These are phyloP conservation scores for Choloepus hoffmanni DNA, from an alignment of 2,113 vertebrate genomes.

Conservation along the genomic window DNA sequence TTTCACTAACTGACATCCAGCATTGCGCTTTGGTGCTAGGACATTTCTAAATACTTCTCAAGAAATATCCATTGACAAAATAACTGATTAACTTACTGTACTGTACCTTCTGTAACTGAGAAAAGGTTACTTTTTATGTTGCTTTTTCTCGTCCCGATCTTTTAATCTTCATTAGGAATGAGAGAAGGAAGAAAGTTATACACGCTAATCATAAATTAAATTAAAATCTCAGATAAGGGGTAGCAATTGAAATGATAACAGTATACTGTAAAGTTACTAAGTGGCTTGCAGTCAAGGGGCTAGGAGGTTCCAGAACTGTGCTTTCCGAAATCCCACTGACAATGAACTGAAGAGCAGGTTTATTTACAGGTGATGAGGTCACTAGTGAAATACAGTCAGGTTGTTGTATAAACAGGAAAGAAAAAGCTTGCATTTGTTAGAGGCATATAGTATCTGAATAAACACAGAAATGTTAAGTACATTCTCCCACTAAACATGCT, in stretches of 20 bases:
- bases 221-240: slow-evolving; percentile 3
- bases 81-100: background rate
- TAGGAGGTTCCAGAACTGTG: background rate
- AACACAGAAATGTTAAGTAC: background rate
- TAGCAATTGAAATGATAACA: background rate
- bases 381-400: background rate
- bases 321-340: background rate
- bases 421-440: background rate
- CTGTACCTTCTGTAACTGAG: background rate
- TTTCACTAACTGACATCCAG: background rate
- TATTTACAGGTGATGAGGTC: background rate
- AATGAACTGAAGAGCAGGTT: background rate
- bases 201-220: background rate
- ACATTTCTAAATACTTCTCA: background rate
- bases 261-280: background rate
- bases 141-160: background rate
- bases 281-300: background rate
- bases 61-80: background rate
- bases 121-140: background rate
- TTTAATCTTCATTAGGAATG: background rate
- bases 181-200: background rate
- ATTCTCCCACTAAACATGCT: background rate
- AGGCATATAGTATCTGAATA: background rate
- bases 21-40: background rate
- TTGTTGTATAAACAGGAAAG: background rate